These are phyloP conservation scores for Tridacna crocea DNA, from an alignment of 2,888 invertebrate genomes.

Conservation along the genomic window DNA sequence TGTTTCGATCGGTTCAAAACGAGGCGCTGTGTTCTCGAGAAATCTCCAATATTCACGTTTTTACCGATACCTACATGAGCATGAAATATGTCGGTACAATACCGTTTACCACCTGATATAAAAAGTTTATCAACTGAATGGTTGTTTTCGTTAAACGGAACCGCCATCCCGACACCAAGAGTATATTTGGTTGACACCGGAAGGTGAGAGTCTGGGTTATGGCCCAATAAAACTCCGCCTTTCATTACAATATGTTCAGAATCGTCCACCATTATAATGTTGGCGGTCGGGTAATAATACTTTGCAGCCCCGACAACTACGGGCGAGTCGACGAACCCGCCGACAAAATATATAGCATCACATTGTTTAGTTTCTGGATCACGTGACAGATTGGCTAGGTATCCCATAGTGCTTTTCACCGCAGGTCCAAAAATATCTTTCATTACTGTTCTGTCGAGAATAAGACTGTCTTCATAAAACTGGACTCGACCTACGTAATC, in stretches of 20 bases:
- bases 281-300: conserved; percentile 66
- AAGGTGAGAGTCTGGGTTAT: conserved; percentile 50
- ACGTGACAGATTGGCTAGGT: conserved; percentile 56
- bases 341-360: conserved; percentile 56
- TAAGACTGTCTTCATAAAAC: conserved; percentile 47
- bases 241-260: conserved; percentile 60
- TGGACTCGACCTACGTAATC: conserved; percentile 58
- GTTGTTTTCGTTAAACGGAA: conserved; percentile 58
- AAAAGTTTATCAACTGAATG: conserved; percentile 62
- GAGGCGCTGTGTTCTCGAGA: conserved; percentile 25
- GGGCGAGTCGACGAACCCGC: conserved; percentile 58
- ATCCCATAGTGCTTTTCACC: conserved; percentile 61
- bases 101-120: conserved; percentile 38
- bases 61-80: conserved; percentile 39
- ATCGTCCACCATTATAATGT: conserved; percentile 58
- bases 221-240: conserved; percentile 64
- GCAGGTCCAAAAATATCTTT: conserved; percentile 63
- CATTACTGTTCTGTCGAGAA: conserved; percentile 59
- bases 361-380: conserved; percentile 61
- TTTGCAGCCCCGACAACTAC: conserved; percentile 55
- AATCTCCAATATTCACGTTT: conserved; percentile 36
- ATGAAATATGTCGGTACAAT: conserved; percentile 60
- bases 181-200: conserved; percentile 51
- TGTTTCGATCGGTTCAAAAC: conserved; percentile 48
- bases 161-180: conserved; percentile 65